Evolutionary conservation across 2,113 vertebrate species (phyloP).

Genomic region (Rousettus leschenaultii): DNA sequence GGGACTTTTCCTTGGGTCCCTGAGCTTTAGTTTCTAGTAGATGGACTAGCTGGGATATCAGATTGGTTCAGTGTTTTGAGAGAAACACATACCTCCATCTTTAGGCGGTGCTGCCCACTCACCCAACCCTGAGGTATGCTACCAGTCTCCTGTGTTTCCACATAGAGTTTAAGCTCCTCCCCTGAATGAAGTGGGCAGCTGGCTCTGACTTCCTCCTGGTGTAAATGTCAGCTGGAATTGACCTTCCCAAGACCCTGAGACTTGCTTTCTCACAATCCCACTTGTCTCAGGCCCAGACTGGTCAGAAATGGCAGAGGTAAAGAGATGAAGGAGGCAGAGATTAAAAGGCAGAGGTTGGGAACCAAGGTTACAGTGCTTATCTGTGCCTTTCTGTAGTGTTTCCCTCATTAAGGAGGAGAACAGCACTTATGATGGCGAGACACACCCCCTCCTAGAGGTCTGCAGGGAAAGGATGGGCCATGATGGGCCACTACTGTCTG

Average conservation of each 20-base stretch:
- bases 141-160: background rate
- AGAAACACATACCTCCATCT: background rate
- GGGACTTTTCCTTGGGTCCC: background rate
- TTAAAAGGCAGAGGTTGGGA: background rate
- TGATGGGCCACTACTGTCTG: background rate
- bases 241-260: background rate
- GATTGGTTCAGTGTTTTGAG: background rate
- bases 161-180: background rate
- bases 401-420: background rate
- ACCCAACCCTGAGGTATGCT: background rate
- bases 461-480: background rate
- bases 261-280: background rate
- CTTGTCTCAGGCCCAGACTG: background rate
- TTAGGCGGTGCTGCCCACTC: background rate
- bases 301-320: background rate
- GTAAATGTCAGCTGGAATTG: background rate
- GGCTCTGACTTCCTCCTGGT: background rate
- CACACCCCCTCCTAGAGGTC: background rate
- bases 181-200: background rate
- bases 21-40: background rate
- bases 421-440: background rate
- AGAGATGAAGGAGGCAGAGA: no score
- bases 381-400: background rate
- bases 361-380: no score
- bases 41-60: background rate